Base-by-base conservation (phyloP, 92 coral and sea anemone species). In the Paramuricea clavata region DNA sequence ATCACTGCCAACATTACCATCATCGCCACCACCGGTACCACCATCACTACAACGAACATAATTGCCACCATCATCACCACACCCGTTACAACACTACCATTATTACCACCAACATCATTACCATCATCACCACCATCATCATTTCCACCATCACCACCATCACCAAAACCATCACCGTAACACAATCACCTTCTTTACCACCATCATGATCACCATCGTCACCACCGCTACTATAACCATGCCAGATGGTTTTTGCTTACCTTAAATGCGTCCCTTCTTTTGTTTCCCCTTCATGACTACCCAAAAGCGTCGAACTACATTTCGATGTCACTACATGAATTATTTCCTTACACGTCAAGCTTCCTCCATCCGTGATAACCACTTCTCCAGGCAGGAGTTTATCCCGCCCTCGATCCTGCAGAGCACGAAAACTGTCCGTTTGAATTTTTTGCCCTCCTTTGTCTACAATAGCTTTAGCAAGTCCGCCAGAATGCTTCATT, bases 381-480 rank as follows among this genome's bases (percentile, higher is more conserved):
- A 87, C 95, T 0, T 94, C 96, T 3, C 96, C 93, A 43, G 49
- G 89, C 33, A 87, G 62, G 0, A 94, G 83, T 30, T 61, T 25
- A 0, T 44, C 56, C 26, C 4, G 3, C 21, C 92, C 81, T 21
- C 35, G 15, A 0, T 27, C 52, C 1, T 41, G 21, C 9, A 87
- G 67, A 12, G 89, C 77, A 7, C 59, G 30, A 11, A 10, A 69
- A 25, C 92, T 86, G 62, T 92, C 94, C 26, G 89, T 71, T 30
- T 70, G 84, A 16, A 95, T 93, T 0, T 64, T 23, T 0, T 16
- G 9, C 13, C 98, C 98, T 78, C 96, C 98, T 70, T 83, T 95
- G 49, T 85, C 83, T 19, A 89, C 90, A 12, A 95, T 95, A n/a
- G 98, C 95, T 43, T 69, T 81, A 25, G 98, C 95, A 4, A 95